Evolutionary conservation across 2,888 invertebrate genomes (phyloP), one percentile per base, ranked within the genome.

Genomic region (Drosophila incognita): DNA sequence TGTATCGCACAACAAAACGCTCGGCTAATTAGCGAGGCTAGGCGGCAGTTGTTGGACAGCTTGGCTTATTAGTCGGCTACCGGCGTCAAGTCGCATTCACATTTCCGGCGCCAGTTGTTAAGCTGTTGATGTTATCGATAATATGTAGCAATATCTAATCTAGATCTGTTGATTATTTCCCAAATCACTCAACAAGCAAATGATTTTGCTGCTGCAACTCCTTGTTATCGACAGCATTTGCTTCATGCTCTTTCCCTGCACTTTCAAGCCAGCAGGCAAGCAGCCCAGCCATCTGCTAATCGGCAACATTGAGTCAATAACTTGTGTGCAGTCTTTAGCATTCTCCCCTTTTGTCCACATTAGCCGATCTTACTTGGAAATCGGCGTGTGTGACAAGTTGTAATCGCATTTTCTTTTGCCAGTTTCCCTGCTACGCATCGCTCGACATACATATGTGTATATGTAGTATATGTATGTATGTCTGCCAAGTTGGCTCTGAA

Each of bases 11-110:
- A 63, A n/a, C 58, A 27, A 62, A 63, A 77, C 54, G 52, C 59
- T 53, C 56, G 35, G 58, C 74, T 79, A 74, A 78, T 78, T 79
- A 79, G 62, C 46, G 40, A 40, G 27, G 57, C 40, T 40, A 31
- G 13, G 3, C n/a, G n/a, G 52, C 52, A n/a, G 18, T 35, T 60
- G 46, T 46, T 51, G 33, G 49, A 4, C 24, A 42, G 54, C 11
- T 40, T 59, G 54, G 40, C 29, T 56, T 36, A 48, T 51, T 56
- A 56, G 36, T 62, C 58, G 51, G 62, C 38, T 57, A 48, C 57
- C 36, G 64, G 58, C 53, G 58, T 46, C 58, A 59, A 57, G 61
- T 69, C 21, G 52, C 74, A 61, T 69, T 60, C 52, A 21, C 21
- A 58, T 65, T 65, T 75, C 65, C 61, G 75, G 38, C 27, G 63